phyloP scores from a whole-genome alignment of 2,888 invertebrate species.

The Chirona hameri region DNA sequence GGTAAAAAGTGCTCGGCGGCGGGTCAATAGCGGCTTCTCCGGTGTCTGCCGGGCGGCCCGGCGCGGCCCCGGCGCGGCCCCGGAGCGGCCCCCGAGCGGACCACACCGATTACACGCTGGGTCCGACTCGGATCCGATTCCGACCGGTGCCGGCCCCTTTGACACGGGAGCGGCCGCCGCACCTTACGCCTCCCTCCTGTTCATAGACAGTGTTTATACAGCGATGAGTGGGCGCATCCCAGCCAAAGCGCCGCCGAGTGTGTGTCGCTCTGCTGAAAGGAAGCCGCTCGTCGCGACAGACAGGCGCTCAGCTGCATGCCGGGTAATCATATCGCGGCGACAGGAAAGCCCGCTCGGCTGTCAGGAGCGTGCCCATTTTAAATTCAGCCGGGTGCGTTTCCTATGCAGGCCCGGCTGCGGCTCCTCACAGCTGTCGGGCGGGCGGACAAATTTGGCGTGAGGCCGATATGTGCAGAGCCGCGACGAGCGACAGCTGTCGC shows the following conservation, averaged over 20 bases:
- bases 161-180: neutral
- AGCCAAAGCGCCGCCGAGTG: too few relatives aligned
- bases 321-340: too few relatives aligned
- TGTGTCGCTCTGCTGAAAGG: neutral
- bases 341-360: too few relatives aligned
- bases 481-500: too few relatives aligned
- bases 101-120: neutral
- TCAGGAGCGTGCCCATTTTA: neutral
- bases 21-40: neutral
- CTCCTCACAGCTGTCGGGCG: neutral
- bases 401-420: neutral
- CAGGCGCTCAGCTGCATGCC: too few relatives aligned
- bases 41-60: neutral
- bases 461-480: neutral
- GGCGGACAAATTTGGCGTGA: neutral
- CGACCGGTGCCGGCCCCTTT: neutral
- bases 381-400: neutral
- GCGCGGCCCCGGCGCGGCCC: too few relatives aligned
- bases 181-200: too few relatives aligned
- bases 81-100: too few relatives aligned
- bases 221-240: too few relatives aligned
- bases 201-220: too few relatives aligned
- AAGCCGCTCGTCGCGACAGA: neutral
- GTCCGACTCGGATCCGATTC: neutral
- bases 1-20: neutral